Evolutionary conservation across 2,888 invertebrate genomes (phyloP).

Genomic region (Callyntrura sp.): DNA sequence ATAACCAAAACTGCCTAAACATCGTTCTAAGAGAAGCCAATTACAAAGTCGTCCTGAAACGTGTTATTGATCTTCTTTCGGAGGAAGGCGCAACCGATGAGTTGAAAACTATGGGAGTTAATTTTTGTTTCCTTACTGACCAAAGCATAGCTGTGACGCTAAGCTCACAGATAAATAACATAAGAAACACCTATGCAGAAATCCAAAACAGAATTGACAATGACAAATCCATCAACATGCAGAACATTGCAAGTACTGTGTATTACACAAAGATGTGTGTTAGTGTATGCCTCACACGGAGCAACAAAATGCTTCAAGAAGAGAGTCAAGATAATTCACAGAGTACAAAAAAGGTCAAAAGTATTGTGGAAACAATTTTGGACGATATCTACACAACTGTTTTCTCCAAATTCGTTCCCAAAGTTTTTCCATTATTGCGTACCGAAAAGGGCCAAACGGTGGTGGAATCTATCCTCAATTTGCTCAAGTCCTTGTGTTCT

Average conservation of each 20-base stretch:
- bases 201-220: conserved; percentile 12
- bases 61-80: neutral
- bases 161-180: neutral
- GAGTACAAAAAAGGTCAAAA: neutral
- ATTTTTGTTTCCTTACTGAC: conserved; percentile 36
- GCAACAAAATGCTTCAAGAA: neutral
- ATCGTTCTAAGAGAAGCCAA: conserved; percentile 29
- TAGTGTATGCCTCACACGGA: neutral
- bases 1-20: conserved; percentile 29
- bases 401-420: conserved; percentile 16
- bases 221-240: neutral
- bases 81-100: neutral
- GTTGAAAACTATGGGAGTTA: neutral
- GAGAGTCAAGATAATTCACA: neutral
- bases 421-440: neutral
- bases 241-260: neutral
- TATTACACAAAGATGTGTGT: conserved; percentile 29
- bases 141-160: neutral
- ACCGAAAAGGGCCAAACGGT: conserved; percentile 24
- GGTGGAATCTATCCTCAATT: neutral
- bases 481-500: conserved; percentile 40
- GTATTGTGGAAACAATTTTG: neutral
- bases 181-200: neutral
- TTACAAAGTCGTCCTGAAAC: conserved; percentile 30
- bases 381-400: neutral